These are phyloP conservation scores for Caenorhabditis plicata DNA, from an alignment of 2,888 invertebrate genomes.

Conservation along the genomic window DNA sequence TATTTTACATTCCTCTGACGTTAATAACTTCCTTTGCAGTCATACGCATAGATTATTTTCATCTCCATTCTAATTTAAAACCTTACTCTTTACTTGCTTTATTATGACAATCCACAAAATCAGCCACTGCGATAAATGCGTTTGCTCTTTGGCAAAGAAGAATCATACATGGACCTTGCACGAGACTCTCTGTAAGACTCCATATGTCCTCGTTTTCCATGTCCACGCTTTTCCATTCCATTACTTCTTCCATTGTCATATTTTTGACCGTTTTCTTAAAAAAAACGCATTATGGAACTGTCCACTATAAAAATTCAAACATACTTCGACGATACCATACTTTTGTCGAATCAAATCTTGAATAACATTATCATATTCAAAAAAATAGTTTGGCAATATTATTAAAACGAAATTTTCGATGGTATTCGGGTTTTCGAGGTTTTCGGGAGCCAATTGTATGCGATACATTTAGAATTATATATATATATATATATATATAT, in stretches of 20 bases:
- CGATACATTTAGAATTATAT: conserved; percentile 40
- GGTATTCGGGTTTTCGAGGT: conserved; percentile 23
- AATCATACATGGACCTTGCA: conserved; percentile 28
- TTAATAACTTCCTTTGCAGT: too few relatives aligned
- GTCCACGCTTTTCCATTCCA: conserved; percentile 34
- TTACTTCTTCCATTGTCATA: conserved; percentile 25
- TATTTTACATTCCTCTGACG: too few relatives aligned
- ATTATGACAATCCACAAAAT: conserved; percentile 23
- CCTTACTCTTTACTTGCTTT: conserved; percentile 11
- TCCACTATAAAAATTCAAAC: not conserved
- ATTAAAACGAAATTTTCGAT: conserved; percentile 28
- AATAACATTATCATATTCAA: conserved; percentile 27
- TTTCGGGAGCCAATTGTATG: conserved; percentile 19
- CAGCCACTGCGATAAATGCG: conserved; percentile 25
- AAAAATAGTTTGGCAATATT: conserved; percentile 36
- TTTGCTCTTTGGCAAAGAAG: conserved; percentile 30
- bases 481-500: too few relatives aligned
- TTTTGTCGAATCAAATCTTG: conserved; percentile 21
- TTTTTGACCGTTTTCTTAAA: conserved; percentile 27
- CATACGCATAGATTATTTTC: not conserved
- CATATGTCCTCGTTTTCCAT: conserved; percentile 26
- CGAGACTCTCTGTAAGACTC: conserved; percentile 17
- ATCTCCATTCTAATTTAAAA: not conserved
- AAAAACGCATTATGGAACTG: not conserved
- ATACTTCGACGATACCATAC: conserved; percentile 37